Evolutionary conservation across 2,888 invertebrate genomes (phyloP).

Genomic region (Campaea margaritaria): DNA sequence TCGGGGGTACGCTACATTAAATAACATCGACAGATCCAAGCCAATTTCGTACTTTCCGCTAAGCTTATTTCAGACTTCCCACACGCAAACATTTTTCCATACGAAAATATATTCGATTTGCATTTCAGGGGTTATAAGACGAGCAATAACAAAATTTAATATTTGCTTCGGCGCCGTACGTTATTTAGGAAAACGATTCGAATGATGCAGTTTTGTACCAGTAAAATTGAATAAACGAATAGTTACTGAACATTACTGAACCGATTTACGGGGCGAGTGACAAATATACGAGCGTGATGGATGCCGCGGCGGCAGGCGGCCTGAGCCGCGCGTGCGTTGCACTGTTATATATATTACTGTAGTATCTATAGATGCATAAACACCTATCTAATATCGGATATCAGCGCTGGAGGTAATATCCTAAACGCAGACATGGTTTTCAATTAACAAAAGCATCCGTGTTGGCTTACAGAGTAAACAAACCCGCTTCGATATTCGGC

Average conservation of each 20-base stretch:
- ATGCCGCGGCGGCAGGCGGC: slow-evolving; percentile 24
- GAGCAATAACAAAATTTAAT: slow-evolving; percentile 63
- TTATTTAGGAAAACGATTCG: slow-evolving; percentile 46
- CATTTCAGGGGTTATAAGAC: slow-evolving; percentile 65
- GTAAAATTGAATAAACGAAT: slow-evolving; percentile 18
- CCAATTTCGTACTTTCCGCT: slow-evolving; percentile 77
- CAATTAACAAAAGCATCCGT: slow-evolving; percentile 25
- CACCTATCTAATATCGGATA: slow-evolving; percentile 6
- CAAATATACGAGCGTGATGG: slow-evolving; percentile 34
- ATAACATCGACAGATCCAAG: slow-evolving; percentile 80
- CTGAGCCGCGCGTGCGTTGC: slow-evolving; percentile 23
- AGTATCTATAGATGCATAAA: slow-evolving; percentile 10
- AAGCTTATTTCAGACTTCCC: slow-evolving; percentile 77
- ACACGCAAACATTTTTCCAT: slow-evolving; percentile 72
- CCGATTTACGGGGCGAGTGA: slow-evolving; percentile 24
- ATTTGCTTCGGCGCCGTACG: slow-evolving; percentile 34
- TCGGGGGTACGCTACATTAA: slow-evolving; percentile 74
- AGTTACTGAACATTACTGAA: slow-evolving; percentile 6
- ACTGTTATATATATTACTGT: too few species aligned
- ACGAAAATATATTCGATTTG: slow-evolving; percentile 75
- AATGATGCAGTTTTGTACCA: slow-evolving; percentile 41
- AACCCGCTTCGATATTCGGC: slow-evolving; percentile 33
- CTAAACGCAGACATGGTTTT: slow-evolving; percentile 20
- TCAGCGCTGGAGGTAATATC: slow-evolving; percentile 7
- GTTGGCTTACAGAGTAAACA: slow-evolving; percentile 32